A percentile compares a stretch with the other conserved stretches of the same genome.
These are phyloP conservation scores for Chelon labrosus DNA, from an alignment of 2,797 vertebrate species.

Conservation along the genomic window DNA sequence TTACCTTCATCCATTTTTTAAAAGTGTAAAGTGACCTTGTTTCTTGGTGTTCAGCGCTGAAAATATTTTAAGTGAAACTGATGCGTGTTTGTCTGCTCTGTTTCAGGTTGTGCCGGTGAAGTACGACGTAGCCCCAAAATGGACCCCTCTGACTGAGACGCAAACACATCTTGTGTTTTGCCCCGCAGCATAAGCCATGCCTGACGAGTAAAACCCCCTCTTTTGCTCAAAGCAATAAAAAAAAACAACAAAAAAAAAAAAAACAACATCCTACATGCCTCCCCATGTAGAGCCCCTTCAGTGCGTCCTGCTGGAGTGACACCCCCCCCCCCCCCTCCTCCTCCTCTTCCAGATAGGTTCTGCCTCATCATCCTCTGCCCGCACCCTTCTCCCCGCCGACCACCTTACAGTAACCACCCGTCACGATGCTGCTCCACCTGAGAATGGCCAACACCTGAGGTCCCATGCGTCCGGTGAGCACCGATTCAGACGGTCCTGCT, in stretches of 20 bases:
- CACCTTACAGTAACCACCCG: constrained; percentile 65
- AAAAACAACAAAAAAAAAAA: constrained; percentile 81
- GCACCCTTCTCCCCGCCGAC: constrained; percentile 55
- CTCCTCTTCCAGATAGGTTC: constrained; percentile 81
- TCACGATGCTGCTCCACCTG: constrained; percentile 88
- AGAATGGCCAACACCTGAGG: constrained; percentile 94
- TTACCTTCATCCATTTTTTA: background rate
- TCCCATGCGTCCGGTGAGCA: constrained; percentile 95
- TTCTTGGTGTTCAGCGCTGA: background rate
- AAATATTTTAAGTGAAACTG: constrained; percentile 21
- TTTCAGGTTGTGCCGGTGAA: constrained; percentile 92
- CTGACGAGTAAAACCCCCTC: constrained; percentile 88
- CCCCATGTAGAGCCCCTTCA: constrained; percentile 90
- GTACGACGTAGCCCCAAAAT: constrained; percentile 89
- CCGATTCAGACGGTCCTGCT: constrained; percentile 93
- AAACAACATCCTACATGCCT: constrained; percentile 85
- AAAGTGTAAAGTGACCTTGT: background rate
- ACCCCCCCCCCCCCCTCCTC: constrained; percentile 59
- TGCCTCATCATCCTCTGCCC: constrained; percentile 78
- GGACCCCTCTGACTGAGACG: constrained; percentile 86
- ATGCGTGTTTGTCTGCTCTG: constrained; percentile 52
- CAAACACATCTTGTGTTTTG: constrained; percentile 87
- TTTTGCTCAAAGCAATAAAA: constrained; percentile 90
- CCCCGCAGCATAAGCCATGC: constrained; percentile 88
- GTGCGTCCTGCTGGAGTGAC: constrained; percentile 91